Evolutionary conservation across 2,113 vertebrate species (phyloP).

Genomic region (Lates calcarifer): DNA sequence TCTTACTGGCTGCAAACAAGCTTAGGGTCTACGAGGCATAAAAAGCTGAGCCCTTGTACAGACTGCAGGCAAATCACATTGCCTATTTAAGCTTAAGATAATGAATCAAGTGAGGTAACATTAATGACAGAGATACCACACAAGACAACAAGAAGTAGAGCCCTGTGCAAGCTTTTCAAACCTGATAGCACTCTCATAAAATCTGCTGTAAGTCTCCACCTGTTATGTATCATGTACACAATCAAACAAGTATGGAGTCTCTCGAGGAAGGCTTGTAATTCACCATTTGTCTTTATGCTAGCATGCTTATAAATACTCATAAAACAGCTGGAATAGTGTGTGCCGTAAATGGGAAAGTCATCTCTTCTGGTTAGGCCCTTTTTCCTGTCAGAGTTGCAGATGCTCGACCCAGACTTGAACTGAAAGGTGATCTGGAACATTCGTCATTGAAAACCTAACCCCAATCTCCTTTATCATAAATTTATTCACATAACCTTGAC

Average conservation of each 20-base stretch:
- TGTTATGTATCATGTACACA: neutral
- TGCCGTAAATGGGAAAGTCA: neutral
- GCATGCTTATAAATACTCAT: neutral
- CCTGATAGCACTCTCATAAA: neutral
- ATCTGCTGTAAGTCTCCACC: too few relatives aligned
- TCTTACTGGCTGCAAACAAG: slow-evolving; percentile 8
- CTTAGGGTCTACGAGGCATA: neutral
- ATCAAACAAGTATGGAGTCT: neutral
- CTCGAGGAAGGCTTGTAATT: neutral
- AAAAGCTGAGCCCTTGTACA: neutral
- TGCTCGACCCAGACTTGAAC: neutral
- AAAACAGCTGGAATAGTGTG: neutral
- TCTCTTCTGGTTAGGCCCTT: neutral
- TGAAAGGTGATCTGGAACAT: neutral
- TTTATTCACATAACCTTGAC: neutral
- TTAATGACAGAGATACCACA: neutral
- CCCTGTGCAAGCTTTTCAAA: neutral
- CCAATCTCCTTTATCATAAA: neutral
- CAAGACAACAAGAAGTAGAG: neutral
- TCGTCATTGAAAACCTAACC: neutral
- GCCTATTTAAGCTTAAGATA: neutral
- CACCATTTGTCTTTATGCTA: slow-evolving; percentile 12
- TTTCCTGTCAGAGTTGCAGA: neutral
- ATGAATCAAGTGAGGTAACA: neutral
- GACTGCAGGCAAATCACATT: neutral